Conservation (phyloP, 2,888 invertebrate species). For the Aricia artaxerxes region DNA sequence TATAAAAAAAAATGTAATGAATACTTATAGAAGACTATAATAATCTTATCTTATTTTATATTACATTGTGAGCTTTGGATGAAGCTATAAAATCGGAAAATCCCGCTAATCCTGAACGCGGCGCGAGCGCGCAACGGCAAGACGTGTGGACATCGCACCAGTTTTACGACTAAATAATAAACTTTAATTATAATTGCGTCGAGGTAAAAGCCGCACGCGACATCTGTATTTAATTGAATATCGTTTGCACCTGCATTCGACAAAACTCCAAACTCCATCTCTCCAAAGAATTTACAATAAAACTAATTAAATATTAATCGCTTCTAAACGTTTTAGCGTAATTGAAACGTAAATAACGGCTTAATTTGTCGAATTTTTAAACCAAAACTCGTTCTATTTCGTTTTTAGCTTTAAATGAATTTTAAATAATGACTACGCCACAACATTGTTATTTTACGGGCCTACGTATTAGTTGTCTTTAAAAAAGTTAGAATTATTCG, state of each 20-base stretch:
- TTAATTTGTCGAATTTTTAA: constrained; percentile 37
- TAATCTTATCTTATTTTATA: constrained; percentile 1
- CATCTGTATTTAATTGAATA: constrained; percentile 78
- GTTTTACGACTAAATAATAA: constrained; percentile 77
- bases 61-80: constrained; percentile 42
- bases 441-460: background rate
- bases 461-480: background rate
- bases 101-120: constrained; percentile 58
- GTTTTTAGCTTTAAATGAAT: background rate
- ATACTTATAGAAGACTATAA: background rate
- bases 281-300: constrained; percentile 58
- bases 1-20: background rate
- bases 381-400: constrained; percentile 16
- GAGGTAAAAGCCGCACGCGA: constrained; percentile 74
- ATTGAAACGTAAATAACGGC: constrained; percentile 16
- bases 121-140: constrained; percentile 40
- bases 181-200: constrained; percentile 76
- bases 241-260: constrained; percentile 69
- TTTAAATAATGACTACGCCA: background rate
- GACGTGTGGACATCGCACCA: constrained; percentile 63
- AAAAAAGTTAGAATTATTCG: constrained; percentile 4
- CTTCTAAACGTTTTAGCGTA: constrained; percentile 44
- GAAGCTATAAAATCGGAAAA: constrained; percentile 60
- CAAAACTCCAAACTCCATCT: constrained; percentile 60
- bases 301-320: constrained; percentile 69